Evolutionary conservation across 2,797 vertebrate species (phyloP).

Genomic region (Sarcophilus harrisii): DNA sequence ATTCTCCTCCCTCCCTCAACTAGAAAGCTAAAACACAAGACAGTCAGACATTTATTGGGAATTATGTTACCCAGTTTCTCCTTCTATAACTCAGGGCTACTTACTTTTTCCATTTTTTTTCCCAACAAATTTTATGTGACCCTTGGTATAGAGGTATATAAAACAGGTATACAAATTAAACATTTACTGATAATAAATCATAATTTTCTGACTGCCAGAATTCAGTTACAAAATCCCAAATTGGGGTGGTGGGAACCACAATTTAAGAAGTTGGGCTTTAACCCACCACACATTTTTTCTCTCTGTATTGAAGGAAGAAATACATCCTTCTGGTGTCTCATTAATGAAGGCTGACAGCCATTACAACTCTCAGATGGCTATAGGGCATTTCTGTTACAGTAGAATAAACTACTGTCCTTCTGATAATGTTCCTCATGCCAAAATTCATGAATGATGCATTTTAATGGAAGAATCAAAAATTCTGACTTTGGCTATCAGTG

Average conservation of each 20-base stretch:
- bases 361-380: constrained; percentile 3
- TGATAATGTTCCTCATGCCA: constrained; percentile 16
- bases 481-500: background rate
- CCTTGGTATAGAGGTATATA: no score
- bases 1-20: background rate
- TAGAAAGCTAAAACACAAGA: background rate
- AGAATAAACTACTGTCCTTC: background rate
- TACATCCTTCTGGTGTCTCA: constrained; percentile 4
- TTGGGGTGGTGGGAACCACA: no score
- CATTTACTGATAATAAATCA: no score
- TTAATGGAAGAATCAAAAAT: constrained; percentile 21
- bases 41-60: background rate
- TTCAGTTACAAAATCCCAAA: no score
- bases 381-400: background rate
- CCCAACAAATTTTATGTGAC: no score
- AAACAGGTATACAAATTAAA: no score
- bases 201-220: no score
- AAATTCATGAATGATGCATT: background rate
- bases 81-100: background rate
- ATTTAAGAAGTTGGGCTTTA: no score
- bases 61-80: background rate
- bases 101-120: no score
- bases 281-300: background rate
- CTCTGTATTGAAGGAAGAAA: background rate
- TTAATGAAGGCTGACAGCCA: background rate